Evolutionary conservation across 2,113 vertebrate species (phyloP), one percentile per base, ranked within the genome.

Genomic region (Lamprotornis superbus): DNA sequence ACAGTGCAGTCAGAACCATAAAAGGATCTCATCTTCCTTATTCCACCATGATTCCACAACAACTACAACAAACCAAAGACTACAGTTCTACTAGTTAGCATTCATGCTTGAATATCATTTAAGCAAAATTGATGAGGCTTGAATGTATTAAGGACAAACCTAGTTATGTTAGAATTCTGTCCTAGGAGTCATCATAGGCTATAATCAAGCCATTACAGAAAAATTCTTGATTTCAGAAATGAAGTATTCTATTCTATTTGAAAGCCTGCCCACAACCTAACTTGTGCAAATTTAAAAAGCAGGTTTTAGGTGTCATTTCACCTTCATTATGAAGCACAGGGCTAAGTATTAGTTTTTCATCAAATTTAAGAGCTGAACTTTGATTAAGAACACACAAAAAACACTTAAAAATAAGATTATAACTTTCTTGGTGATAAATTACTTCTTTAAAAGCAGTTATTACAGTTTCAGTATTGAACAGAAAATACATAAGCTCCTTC

Each of bases 101-200:
- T 95, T 96, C 90, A 92, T 89, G 47, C 31, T 59, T 96, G 60
- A 96, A 90, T 97, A 91, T 80, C 27, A 17, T 80, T 96, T 96
- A 63, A 94, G 80, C 27, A 96, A 93, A 97, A 97, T 22, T 89
- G 59, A 94, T 60, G 52, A 96, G n/a, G 64, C 95, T 85, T 85
- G 77, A 96, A 82, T 94, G 63, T 78, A 96, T 94, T 93, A 93
- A 89, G 42, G 24, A 91, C 94, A 97, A 96, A 82, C 27, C 18
- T 73, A 71, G 5, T 69, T 76, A 63, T 35, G 49, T 60, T 74
- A 78, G 83, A 70, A 84, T 61, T 59, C 30, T 90, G 42, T 82
- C 87, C 64, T 73, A 88, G 44, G 39, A 92, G 80, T 15, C 46
- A 79, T 81, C 70, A 46, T 12, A 33, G 53, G 13, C 39, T 92